phyloP scores from a whole-genome alignment of 2,113 vertebrate species.

The Colinus virginianus region DNA sequence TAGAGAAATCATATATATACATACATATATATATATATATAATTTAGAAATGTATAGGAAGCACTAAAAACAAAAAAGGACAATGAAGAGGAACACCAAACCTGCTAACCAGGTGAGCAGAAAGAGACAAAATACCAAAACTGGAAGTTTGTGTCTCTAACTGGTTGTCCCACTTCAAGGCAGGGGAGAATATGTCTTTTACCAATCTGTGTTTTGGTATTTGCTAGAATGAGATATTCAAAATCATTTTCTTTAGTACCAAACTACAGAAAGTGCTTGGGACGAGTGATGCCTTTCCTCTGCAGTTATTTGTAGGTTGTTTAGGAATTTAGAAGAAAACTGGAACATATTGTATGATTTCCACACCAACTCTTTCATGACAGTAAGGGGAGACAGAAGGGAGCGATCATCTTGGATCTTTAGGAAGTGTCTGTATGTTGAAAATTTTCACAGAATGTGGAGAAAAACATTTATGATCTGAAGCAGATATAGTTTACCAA shows the following conservation, averaged over 20 bases:
- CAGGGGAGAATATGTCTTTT: background rate
- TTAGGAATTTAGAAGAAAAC: background rate
- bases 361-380: background rate
- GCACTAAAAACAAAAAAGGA: background rate
- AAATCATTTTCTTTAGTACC: background rate
- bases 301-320: slow-evolving; percentile 1
- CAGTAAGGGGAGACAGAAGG: background rate
- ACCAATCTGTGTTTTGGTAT: background rate
- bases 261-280: background rate
- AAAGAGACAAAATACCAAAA: background rate
- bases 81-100: background rate
- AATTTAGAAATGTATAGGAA: background rate
- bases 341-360: slow-evolving; percentile 2
- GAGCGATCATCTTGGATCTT: slow-evolving; percentile 33
- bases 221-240: slow-evolving; percentile 1
- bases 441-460: background rate
- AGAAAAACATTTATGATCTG: background rate
- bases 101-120: background rate
- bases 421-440: slow-evolving; percentile 10
- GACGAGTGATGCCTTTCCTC: background rate
- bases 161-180: background rate
- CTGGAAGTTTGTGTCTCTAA: background rate
- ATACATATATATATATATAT: no score
- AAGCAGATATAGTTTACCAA: background rate
- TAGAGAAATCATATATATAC: background rate